phyloP scores from a whole-genome alignment of 1,140 invertebrate genomes.

The Aporrectodea caliginosa region DNA sequence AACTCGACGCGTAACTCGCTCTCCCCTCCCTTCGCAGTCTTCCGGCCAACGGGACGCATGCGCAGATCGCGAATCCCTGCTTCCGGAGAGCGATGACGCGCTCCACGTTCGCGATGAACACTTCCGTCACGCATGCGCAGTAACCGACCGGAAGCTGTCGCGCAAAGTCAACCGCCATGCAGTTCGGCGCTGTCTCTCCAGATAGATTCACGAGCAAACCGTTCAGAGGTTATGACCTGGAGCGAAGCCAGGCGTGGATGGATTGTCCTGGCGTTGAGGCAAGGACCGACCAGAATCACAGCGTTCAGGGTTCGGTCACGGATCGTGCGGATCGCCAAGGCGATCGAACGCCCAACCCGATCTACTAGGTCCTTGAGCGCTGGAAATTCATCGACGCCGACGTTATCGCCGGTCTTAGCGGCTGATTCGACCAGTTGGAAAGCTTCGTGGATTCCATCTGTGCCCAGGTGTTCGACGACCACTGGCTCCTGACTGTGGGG shows the following conservation, averaged over 20 bases:
- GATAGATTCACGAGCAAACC: neutral
- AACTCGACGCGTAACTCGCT: neutral
- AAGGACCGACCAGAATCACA: neutral
- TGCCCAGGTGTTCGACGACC: neutral
- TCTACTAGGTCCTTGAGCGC: neutral
- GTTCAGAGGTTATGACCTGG: neutral
- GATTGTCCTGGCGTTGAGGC: neutral
- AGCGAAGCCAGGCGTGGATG: neutral
- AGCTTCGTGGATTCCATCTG: neutral
- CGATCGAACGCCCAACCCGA: neutral
- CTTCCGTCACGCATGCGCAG: neutral
- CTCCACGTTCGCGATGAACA: neutral
- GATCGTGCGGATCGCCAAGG: neutral
- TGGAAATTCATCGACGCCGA: neutral
- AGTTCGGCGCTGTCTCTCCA: neutral
- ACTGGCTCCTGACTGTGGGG: neutral
- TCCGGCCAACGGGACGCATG: neutral
- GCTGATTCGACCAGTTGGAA: neutral
- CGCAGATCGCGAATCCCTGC: neutral
- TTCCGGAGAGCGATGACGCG: neutral
- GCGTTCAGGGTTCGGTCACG: neutral
- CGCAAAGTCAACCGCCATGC: neutral
- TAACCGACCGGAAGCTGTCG: neutral
- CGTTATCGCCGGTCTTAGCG: neutral
- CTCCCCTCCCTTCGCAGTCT: neutral